phyloP scores from a whole-genome alignment of 2,797 vertebrate genomes.

The Serranus cabrilla region DNA sequence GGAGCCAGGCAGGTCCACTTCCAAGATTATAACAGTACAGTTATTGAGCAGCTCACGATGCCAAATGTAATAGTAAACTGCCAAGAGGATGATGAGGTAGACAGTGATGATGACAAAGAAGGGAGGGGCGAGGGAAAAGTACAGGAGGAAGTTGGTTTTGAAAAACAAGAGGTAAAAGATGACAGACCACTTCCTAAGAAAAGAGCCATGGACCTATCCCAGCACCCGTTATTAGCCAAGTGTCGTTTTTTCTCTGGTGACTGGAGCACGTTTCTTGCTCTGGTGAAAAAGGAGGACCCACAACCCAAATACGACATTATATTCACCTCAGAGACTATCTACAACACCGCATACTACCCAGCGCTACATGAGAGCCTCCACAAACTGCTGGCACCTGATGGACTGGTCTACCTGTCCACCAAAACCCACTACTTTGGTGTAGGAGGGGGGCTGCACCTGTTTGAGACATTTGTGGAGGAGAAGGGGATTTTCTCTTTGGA shows the following conservation, averaged over 20 bases:
- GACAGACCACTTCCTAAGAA: conserved; percentile 71
- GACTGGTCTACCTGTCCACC: conserved; percentile 91
- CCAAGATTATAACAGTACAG: conserved; percentile 96
- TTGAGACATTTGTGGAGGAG: conserved; percentile 89
- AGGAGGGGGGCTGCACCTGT: conserved; percentile 91
- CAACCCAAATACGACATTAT: conserved; percentile 91
- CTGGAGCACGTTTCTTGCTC: conserved; percentile 89
- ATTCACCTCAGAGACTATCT: conserved; percentile 95
- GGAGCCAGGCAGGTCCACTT: conserved; percentile 91
- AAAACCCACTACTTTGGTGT: conserved; percentile 97
- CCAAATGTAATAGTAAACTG: conserved; percentile 91
- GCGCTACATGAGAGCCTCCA: conserved; percentile 88
- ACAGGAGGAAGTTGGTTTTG: conserved; percentile 7
- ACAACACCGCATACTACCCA: conserved; percentile 91
- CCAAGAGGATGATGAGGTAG: conserved; percentile 59
- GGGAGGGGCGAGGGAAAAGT: conserved; percentile 40
- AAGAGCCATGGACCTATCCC: conserved; percentile 59
- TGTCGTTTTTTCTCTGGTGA: conserved; percentile 94
- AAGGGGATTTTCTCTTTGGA: conserved; percentile 86
- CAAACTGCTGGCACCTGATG: conserved; percentile 84
- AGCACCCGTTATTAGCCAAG: conserved; percentile 61
- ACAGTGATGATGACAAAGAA: conserved; percentile 64
- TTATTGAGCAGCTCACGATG: conserved; percentile 93
- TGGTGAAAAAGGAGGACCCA: conserved; percentile 80
- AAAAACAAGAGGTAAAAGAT: conserved; percentile 32